These are phyloP conservation scores for Quadroppia sp. DNA, from an alignment of 2,888 invertebrate genomes.

Conservation along the genomic window DNA sequence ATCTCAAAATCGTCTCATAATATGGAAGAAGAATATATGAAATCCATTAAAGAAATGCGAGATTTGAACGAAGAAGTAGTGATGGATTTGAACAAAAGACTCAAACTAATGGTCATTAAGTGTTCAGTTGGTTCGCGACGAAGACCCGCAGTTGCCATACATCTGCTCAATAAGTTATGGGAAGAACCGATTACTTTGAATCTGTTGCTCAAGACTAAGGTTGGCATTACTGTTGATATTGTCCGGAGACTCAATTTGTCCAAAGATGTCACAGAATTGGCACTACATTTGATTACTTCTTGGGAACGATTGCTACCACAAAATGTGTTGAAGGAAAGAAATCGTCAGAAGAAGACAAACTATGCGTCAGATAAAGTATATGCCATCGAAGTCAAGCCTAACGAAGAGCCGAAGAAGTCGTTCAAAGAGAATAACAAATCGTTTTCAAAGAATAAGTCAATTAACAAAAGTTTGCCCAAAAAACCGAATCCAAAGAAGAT, in stretches of 20 bases:
- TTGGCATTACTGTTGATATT: background rate
- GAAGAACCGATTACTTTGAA: background rate
- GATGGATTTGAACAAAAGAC: conserved; percentile 50
- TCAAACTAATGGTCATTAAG: background rate
- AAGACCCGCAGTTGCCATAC: background rate
- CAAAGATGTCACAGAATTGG: background rate
- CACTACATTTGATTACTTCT: background rate
- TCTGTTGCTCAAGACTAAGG: background rate
- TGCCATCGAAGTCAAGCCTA: too few relatives aligned
- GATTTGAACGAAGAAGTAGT: too few relatives aligned
- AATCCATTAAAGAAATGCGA: too few relatives aligned
- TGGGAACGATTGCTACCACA: background rate
- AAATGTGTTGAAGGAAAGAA: too few relatives aligned
- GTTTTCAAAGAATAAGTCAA: background rate
- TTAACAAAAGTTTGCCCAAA: background rate
- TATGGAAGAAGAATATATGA: too few relatives aligned
- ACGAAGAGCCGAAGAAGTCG: too few relatives aligned
- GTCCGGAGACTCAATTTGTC: background rate
- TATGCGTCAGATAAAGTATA: too few relatives aligned
- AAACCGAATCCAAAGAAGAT: background rate
- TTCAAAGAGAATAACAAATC: too few relatives aligned
- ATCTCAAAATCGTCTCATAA: too few relatives aligned
- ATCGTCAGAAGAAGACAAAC: too few relatives aligned
- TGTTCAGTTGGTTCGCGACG: background rate
- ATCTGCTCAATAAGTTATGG: background rate